A percentile compares a stretch with the other conserved stretches of the same genome.
These are phyloP conservation scores for Xanthorhoe designata DNA, from an alignment of 2,888 invertebrate genomes.

Conservation along the genomic window DNA sequence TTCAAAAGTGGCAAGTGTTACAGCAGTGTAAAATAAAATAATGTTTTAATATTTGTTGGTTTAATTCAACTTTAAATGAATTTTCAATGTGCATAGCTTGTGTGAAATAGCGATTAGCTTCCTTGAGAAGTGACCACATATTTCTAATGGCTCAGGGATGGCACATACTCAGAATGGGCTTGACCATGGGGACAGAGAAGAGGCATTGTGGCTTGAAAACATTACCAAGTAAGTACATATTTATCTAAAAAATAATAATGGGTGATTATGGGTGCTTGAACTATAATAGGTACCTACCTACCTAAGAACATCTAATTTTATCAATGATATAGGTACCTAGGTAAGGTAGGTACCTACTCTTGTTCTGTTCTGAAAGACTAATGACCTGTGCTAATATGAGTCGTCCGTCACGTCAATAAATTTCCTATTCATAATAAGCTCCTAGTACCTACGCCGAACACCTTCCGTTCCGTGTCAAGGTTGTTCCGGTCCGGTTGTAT, in stretches of 20 bases:
- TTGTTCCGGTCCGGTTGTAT: conserved; percentile 44
- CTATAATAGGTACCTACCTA: neutral
- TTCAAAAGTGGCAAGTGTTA: conserved; percentile 79
- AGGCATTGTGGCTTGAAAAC: conserved; percentile 77
- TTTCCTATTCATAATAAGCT: neutral
- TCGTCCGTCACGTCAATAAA: conserved; percentile 46
- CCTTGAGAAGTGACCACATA: conserved; percentile 41
- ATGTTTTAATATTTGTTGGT: conserved; percentile 19
- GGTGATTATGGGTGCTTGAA: no score
- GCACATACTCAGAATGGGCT: conserved; percentile 69
- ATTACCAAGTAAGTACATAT: conserved; percentile 70
- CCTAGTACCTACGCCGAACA: neutral
- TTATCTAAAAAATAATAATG: neutral
- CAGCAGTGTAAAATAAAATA: conserved; percentile 51
- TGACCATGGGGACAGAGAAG: conserved; percentile 64
- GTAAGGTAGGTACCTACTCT: neutral
- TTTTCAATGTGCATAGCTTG: conserved; percentile 27
- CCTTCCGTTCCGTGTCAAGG: conserved; percentile 60
- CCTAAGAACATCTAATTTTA: neutral
- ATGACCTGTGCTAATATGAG: conserved; percentile 46
- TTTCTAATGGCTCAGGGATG: conserved; percentile 76
- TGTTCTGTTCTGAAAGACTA: conserved; percentile 44
- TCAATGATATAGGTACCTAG: no score
- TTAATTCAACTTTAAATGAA: conserved; percentile 13
- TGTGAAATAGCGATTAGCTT: conserved; percentile 26